These are phyloP conservation scores for Yoshiicerus persimilis DNA, from an alignment of 1,140 invertebrate species.

Conservation along the genomic window DNA sequence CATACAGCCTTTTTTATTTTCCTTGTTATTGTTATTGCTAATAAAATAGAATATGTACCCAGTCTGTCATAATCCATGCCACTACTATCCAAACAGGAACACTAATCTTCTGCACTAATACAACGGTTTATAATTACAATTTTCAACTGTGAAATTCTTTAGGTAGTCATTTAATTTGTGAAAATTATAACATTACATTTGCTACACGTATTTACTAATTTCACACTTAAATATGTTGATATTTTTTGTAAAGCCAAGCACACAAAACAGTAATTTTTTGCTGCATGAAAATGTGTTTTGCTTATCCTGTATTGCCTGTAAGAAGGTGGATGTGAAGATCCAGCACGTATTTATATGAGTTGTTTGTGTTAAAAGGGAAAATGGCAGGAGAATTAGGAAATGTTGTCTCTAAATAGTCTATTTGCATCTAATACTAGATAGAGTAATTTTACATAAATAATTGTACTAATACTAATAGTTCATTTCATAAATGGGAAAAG, in stretches of 20 bases:
- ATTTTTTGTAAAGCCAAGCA: too few species aligned
- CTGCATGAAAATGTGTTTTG: too few species aligned
- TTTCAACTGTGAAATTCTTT: too few species aligned
- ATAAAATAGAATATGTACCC: neutral
- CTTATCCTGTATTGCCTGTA: neutral
- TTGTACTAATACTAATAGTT: neutral
- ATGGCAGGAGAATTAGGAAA: neutral
- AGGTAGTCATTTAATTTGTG: too few species aligned
- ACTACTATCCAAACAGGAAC: neutral
- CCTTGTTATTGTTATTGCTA: neutral
- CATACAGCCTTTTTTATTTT: neutral
- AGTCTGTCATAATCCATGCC: neutral
- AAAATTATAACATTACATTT: too few species aligned
- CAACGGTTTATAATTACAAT: neutral
- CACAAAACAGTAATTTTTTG: too few species aligned
- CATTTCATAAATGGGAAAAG: neutral
- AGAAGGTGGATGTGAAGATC: neutral
- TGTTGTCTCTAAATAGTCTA: neutral
- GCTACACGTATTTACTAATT: too few species aligned
- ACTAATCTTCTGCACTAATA: neutral
- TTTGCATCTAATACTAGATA: neutral
- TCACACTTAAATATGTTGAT: too few species aligned
- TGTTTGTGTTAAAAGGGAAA: neutral
- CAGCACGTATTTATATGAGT: neutral
- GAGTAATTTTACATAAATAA: neutral